Percentiles rank a stretch among this genome's conserved stretches.
Evolutionary conservation across 1,140 invertebrate genomes (phyloP).

Genomic region (Apis laboriosa): DNA sequence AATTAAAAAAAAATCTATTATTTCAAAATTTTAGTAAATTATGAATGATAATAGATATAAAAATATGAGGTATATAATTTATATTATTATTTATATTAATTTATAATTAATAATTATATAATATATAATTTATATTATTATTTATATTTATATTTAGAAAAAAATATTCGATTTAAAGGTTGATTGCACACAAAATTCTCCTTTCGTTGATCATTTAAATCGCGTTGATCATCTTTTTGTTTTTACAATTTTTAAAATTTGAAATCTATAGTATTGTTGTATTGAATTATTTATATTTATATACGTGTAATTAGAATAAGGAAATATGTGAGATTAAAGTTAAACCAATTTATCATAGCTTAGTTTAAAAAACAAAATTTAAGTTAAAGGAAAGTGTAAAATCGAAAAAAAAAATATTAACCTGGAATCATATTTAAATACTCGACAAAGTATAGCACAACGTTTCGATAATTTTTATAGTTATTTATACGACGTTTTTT

Average conservation of each 20-base stretch:
- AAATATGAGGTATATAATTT: background rate
- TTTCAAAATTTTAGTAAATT: background rate
- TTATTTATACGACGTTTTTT: background rate
- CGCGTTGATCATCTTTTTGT: constrained; percentile 1
- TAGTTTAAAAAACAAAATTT: no score
- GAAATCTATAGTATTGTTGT: background rate
- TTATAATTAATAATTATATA: no score
- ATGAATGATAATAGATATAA: background rate
- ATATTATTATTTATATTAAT: no score
- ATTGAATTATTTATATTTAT: background rate
- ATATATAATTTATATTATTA: background rate
- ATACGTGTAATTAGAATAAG: background rate
- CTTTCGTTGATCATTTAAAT: constrained; percentile 22
- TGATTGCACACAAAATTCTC: background rate
- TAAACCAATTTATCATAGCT: no score
- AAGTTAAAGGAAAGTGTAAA: no score
- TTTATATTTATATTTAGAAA: no score
- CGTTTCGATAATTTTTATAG: background rate
- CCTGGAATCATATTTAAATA: background rate
- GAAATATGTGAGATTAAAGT: no score
- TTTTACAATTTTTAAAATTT: background rate
- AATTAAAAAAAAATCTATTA: background rate
- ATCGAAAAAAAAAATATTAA: no score
- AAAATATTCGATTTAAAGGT: constrained; percentile 36
- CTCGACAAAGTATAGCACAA: background rate